Evolutionary conservation across 2,797 vertebrate genomes (phyloP), one percentile per base, ranked within the genome.

Genomic region (Lithobates pipiens): DNA sequence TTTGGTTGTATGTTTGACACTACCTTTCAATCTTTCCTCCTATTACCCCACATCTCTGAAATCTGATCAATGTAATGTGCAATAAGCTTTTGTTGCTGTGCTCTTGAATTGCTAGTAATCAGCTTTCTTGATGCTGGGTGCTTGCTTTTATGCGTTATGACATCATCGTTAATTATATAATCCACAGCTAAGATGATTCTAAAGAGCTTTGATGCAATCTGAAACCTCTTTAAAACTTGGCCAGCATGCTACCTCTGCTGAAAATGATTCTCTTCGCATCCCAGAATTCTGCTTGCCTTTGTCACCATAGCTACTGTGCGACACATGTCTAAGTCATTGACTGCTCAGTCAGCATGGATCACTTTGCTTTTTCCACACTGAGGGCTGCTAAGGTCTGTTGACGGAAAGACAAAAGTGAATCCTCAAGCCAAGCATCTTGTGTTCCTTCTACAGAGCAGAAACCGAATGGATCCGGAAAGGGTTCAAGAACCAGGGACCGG

Each of bases 371-470:
- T 89, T 91, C 82, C 90, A 77, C 79, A 90, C 76, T 50, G 57
- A 92, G 91, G 91, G 93, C 95, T 95, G 91, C 95, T 92, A 92
- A 94, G 93, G 92, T 90, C 88, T 91, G 88, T 88, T 87, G 89
- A 91, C 91, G 93, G 93, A 93, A 93, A 94, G 88, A 87, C 61
- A 75, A 83, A 83, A 80, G 81, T 89, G 92, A 95, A 93, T 94
- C 95, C 95, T 97, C 93, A 96, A 96, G 95, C 91, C 91, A 95
- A 95, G 94, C 95, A 91, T 98, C 94, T 98, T 98, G 93, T 99
- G 95, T 97, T 99, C 96, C 96, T 94, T 97, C 96, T 96, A 91
- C 97, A 99, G 97, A 97, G 91, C 88, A 88, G 88, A 92, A 86
- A 92, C 92, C 91, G 95, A 94, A 92, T 90, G 93, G 92, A 94